These are phyloP conservation scores for Aspiorhynchus laticeps DNA, from an alignment of 2,113 vertebrate species.

Conservation along the genomic window DNA sequence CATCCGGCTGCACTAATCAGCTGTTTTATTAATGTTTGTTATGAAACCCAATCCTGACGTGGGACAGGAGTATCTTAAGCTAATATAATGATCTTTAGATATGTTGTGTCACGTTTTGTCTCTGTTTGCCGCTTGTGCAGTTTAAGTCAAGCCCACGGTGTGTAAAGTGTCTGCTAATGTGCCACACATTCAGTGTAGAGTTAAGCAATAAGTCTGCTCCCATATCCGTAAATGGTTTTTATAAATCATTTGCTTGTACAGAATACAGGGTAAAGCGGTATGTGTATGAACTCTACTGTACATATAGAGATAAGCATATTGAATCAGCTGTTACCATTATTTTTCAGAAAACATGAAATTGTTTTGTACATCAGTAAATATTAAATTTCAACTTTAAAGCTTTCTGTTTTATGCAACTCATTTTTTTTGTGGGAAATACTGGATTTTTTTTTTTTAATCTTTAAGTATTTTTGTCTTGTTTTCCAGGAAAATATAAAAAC, in stretches of 20 bases:
- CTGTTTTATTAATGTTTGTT: constrained; percentile 20
- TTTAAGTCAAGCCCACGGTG: constrained; percentile 44
- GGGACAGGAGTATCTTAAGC: constrained; percentile 21
- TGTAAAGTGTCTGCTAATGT: constrained; percentile 64
- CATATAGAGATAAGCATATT: constrained; percentile 73
- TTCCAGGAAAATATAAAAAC: neutral
- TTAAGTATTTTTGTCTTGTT: neutral
- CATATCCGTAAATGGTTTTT: constrained; percentile 69
- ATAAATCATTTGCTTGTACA: constrained; percentile 72
- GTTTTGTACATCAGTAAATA: constrained; percentile 79
- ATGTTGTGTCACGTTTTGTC: constrained; percentile 38
- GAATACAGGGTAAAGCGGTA: constrained; percentile 71
- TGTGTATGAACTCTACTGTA: constrained; percentile 64
- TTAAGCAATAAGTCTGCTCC: constrained; percentile 80
- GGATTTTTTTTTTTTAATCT: neutral
- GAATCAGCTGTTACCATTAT: constrained; percentile 76
- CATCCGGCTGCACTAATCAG: constrained; percentile 24
- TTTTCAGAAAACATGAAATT: constrained; percentile 76
- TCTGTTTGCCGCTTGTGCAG: constrained; percentile 25
- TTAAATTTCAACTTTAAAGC: constrained; percentile 67
- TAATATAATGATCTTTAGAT: constrained; percentile 26
- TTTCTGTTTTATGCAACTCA: neutral
- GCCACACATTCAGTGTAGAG: constrained; percentile 74
- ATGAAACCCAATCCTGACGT: neutral
- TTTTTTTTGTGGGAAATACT: constrained; percentile 20